Evolutionary conservation across 1,140 invertebrate species (phyloP).

Genomic region (Psix sp.): DNA sequence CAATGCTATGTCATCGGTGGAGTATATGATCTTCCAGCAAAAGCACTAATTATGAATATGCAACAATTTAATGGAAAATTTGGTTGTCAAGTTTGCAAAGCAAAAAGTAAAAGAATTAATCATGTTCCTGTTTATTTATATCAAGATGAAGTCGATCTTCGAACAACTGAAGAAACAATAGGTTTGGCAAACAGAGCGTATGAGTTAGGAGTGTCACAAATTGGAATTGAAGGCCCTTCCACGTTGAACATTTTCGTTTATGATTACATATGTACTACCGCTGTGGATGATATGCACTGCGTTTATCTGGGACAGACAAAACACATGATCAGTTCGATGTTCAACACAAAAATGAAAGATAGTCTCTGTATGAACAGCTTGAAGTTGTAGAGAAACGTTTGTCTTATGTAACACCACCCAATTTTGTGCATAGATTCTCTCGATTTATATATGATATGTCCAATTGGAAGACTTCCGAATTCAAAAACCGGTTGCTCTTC

Average conservation of each 20-base stretch:
- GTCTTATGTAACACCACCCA: constrained; percentile 2
- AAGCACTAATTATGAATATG: constrained; percentile 11
- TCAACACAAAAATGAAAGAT: background rate
- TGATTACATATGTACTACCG: constrained; percentile 14
- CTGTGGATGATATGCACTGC: constrained; percentile 44
- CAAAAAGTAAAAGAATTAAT: background rate
- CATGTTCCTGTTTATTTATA: background rate
- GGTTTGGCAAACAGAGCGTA: background rate
- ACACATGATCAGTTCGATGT: background rate
- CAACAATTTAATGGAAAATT: constrained; percentile 5
- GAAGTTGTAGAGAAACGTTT: constrained; percentile 7
- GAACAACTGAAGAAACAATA: background rate
- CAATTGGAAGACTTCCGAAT: constrained; percentile 59
- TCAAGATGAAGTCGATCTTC: background rate
- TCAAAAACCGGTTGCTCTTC: constrained; percentile 41
- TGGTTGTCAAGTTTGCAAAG: constrained; percentile 9
- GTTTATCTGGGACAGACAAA: constrained; percentile 18
- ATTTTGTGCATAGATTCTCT: constrained; percentile 8
- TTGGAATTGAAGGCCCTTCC: background rate
- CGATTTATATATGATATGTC: constrained; percentile 5
- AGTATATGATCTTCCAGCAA: constrained; percentile 5
- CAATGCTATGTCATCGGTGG: background rate
- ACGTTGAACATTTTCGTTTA: background rate
- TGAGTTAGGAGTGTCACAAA: constrained; percentile 5
- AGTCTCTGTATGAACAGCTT: constrained; percentile 5